Base-by-base conservation (phyloP, 2,888 invertebrate genomes). In the Orthonychiurus folsomi region DNA sequence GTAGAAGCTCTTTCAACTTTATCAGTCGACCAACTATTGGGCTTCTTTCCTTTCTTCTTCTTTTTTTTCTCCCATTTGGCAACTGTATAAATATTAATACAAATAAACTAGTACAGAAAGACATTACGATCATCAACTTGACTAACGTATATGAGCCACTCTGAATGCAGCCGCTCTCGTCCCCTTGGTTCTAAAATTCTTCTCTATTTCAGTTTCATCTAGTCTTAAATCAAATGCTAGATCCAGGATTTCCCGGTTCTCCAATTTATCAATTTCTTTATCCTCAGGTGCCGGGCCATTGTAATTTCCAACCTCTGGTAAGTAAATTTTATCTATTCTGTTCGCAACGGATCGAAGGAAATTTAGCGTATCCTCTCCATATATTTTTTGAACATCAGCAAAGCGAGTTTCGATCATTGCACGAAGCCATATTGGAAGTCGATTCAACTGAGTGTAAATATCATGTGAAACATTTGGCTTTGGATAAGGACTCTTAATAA, bases 391-490 rank as follows among this genome's bases (percentile, higher is more conserved):
- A 25, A 70, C 64, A 18, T 55, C n/a, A 1, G 56, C 62, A 28
- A 62, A 67, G 50, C 59, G 63, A 12, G 15, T 12, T 20, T 60
- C 58, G 9, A 69, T 60, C 26, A 66, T 61, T 1, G 66, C 53
- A 3, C 64, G 59, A 20, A 70, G 67, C 70, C 70, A 70, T 1
- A 63, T 63, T 3, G 70, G 70, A 3, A 65, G 60, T 28, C 62
- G 58, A n/a, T 61, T 62, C 9, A 69, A 25, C 25, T 64, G 61
- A 1, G 21, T 57, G 47, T 28, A 56, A 5, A 50, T 60, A 50
- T 58, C 64, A 57, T 2, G 28, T 12, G 37, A 59, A 54, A 48
- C 63, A 50, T 5, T 55, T 3, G 24, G 59, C 2, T 50, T 27
- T 12, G 15, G 61, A 56, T 15, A n/a, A 24, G 50, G 61, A 3